Base-by-base conservation (phyloP, 2,888 invertebrate genomes). In the Quadroppia sp. region DNA sequence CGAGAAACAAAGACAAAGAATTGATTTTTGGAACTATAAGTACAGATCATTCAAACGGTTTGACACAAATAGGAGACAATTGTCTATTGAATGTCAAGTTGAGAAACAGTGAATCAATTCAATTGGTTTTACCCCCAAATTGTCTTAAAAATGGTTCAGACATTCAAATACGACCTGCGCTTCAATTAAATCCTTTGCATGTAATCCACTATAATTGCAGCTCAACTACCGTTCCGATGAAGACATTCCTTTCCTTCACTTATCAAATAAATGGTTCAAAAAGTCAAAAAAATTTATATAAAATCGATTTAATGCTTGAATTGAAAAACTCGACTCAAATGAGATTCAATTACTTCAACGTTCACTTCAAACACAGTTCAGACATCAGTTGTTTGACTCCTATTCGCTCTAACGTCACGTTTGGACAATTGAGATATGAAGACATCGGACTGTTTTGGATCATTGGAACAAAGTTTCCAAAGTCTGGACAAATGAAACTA, bases 381-480 rank as follows among this genome's bases (percentile, higher is more conserved):
- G 48, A 42, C 11, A 45, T 50, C 48, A 45, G 71, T 23, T 71
- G n/a, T 11, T 28, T 36, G 20, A 48, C 23, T 48, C 48, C 50
- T 3, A 25, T 53, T 23, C 23, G 48, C 1, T 53, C 71, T 17
- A 53, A 25, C 32, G 3, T 30, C 7, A 71, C 48, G 11, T 53
- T 45, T 23, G 72, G 72, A 11, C 72, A 72, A 23, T 56, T 72
- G 20, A 53, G 40, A 17, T 40, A 42, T 25, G 32, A 72, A 32
- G 28, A 59, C 20, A 59, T n/a, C 36, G 72, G 59, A 2, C 42
- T 72, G n/a, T 72, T 50, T 59, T 72, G 72, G 72, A 23, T 72
- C 9, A 42, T 72, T n/a, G 72, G 72, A 17, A 23, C 53, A 11
- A 72, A 72, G 20, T 50, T 72, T n/a, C 59, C 72, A 23, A 72